A percentile compares a stretch with the other conserved stretches of the same genome.
Conservation (phyloP, 2,113 vertebrate species). For the Pogona vitticeps region DNA sequence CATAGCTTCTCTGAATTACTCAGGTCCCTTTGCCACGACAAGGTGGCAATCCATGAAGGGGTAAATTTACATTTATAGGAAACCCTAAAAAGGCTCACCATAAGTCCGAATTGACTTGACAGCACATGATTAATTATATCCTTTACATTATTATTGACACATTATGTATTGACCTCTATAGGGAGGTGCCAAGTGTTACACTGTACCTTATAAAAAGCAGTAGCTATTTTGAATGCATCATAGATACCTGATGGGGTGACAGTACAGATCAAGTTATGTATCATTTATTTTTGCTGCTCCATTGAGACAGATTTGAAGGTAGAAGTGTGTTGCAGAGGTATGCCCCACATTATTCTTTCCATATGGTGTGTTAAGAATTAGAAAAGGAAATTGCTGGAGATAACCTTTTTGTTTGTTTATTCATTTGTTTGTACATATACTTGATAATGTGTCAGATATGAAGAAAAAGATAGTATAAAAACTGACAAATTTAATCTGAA, state of each 20-base stretch:
- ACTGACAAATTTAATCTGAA: background rate
- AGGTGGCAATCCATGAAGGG: too few relatives aligned
- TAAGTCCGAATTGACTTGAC: too few relatives aligned
- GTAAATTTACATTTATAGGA: too few relatives aligned
- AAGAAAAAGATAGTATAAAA: background rate
- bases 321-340: background rate
- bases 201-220: too few relatives aligned
- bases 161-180: too few relatives aligned
- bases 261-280: background rate
- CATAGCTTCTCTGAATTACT: too few relatives aligned
- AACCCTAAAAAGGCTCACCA: too few relatives aligned
- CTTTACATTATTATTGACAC: too few relatives aligned
- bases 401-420: background rate
- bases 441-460: background rate
- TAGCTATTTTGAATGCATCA: background rate
- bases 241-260: background rate
- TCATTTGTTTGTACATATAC: background rate
- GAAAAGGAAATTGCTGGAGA: background rate
- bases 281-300: background rate
- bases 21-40: too few relatives aligned
- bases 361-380: background rate
- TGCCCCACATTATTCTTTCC: background rate
- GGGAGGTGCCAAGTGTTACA: too few relatives aligned
- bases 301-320: background rate
- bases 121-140: too few relatives aligned